A percentile compares a stretch with the other conserved stretches of the same genome.
Conservation (phyloP, 2,888 invertebrate genomes). For the Anthophora plumipes region DNA sequence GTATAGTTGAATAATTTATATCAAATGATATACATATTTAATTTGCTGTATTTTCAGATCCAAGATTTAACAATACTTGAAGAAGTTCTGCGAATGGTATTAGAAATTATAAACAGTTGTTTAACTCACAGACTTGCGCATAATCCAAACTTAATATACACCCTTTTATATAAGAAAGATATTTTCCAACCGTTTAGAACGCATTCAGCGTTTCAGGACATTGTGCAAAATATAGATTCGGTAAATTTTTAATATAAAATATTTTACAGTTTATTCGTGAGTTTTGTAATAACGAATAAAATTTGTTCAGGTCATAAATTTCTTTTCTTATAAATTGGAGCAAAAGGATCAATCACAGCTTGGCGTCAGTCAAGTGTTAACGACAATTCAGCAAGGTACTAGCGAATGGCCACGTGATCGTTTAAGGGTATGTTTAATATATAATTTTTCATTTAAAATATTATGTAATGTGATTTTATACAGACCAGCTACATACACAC, state of each 20-base stretch:
- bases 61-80: constrained; percentile 97
- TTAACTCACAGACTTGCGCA: constrained; percentile 94
- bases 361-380: constrained; percentile 94
- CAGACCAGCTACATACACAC: no score
- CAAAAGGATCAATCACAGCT: constrained; percentile 87
- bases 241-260: constrained; percentile 85
- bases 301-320: constrained; percentile 87
- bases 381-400: constrained; percentile 95
- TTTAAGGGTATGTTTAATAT: constrained; percentile 89
- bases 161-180: constrained; percentile 94
- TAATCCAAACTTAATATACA: constrained; percentile 97
- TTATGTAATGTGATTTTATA: no score
- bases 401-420: constrained; percentile 97
- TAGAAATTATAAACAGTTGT: constrained; percentile 98
- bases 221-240: constrained; percentile 97
- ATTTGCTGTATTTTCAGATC: constrained; percentile 85
- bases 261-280: not conserved
- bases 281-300: not conserved
- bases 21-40: not conserved
- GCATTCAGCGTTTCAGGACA: constrained; percentile 95
- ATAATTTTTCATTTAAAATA: not conserved
- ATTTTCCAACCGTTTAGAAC: constrained; percentile 94
- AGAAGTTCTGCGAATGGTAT: constrained; percentile 97
- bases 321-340: constrained; percentile 89
- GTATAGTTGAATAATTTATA: not conserved